Percentiles rank a stretch among this genome's conserved stretches.
Evolutionary conservation across 2,888 invertebrate species (phyloP).

Genomic region (Mongoloraphidia duomilia): DNA sequence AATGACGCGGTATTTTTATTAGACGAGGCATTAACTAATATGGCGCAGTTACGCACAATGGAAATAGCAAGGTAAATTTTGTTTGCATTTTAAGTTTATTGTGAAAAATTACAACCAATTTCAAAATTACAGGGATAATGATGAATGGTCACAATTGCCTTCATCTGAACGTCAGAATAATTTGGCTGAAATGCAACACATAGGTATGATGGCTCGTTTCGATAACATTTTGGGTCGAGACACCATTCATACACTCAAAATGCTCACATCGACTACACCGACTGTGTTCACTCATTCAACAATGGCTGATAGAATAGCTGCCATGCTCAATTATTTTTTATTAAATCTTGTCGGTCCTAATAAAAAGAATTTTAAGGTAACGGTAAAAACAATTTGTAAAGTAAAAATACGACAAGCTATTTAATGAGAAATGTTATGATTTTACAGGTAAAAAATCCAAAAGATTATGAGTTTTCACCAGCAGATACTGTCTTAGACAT

Average conservation of each 20-base stretch:
- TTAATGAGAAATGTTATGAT: slow-evolving; percentile 6
- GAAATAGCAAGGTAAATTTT: slow-evolving; percentile 53
- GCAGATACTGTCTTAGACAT: slow-evolving; percentile 80
- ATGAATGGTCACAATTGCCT: slow-evolving; percentile 59
- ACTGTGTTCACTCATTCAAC: slow-evolving; percentile 80
- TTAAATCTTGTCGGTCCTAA: slow-evolving; percentile 82
- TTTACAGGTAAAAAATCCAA: slow-evolving; percentile 64
- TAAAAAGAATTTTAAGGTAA: slow-evolving; percentile 76
- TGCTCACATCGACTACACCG: slow-evolving; percentile 60
- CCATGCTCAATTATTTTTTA: slow-evolving; percentile 92
- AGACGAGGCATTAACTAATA: slow-evolving; percentile 80
- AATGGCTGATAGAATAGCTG: slow-evolving; percentile 83
- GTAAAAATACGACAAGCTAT: not conserved
- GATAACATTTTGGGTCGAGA: slow-evolving; percentile 85
- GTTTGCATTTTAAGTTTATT: slow-evolving; percentile 1
- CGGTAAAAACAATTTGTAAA: too few species aligned
- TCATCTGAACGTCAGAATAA: slow-evolving; percentile 61
- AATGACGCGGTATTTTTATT: slow-evolving; percentile 94
- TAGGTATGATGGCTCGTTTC: slow-evolving; percentile 74
- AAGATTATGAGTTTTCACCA: slow-evolving; percentile 85
- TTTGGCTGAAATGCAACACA: slow-evolving; percentile 53
- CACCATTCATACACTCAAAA: slow-evolving; percentile 71
- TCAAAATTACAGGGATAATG: slow-evolving; percentile 39
- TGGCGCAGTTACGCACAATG: slow-evolving; percentile 75
- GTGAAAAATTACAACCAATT: slow-evolving; percentile 1